Evolutionary conservation across 2,797 vertebrate genomes (phyloP), one percentile per base, ranked within the genome.

Genomic region (Darevskia nairensis): DNA sequence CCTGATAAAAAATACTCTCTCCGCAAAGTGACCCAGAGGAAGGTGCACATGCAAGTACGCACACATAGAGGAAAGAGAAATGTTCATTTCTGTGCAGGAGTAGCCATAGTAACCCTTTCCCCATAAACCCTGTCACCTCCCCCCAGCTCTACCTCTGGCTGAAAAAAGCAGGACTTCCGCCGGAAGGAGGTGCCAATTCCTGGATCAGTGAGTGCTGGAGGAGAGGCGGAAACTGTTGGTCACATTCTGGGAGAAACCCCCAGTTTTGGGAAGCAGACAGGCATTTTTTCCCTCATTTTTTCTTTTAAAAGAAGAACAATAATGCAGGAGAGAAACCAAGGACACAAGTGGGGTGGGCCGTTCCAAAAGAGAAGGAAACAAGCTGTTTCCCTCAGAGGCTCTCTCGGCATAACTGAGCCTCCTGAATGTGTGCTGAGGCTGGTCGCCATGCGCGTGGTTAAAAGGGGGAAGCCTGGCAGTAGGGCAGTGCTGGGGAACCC

Each of bases 81-180:
- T 8, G 39, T 7, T 32, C 75, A 64, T n/a, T 83, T 86, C 81
- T 89, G 81, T 19, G 23, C 59, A 66, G 59, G 39, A 59, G 77
- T 55, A 84, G 68, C 32, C 89, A 80, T 87, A 74, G 80, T 64
- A 86, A 89, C 80, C 2, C 7, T 69, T 35, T 25, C 29, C 15
- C n/a, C 46, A 0, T 71, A 2, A 76, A 74, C 71, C 61, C 13
- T 88, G 80, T 74, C 79, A 89, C 84, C 88, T 61, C 39, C 78
- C 3, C 35, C 15, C 75, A 88, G 39, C 29, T 85, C 39, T 46
- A 15, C 11, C 50, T 19, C 76, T 83, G 89, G 88, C 92, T 80
- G 82, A 87, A 92, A 92, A 86, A 92, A 89, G 90, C 95, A 95
- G 94, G 93, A 95, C 95, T 95, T 95, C 94, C 93, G 90, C 91